Base-by-base conservation (phyloP, 2,888 invertebrate species). In the Pasiphila rectangulata region DNA sequence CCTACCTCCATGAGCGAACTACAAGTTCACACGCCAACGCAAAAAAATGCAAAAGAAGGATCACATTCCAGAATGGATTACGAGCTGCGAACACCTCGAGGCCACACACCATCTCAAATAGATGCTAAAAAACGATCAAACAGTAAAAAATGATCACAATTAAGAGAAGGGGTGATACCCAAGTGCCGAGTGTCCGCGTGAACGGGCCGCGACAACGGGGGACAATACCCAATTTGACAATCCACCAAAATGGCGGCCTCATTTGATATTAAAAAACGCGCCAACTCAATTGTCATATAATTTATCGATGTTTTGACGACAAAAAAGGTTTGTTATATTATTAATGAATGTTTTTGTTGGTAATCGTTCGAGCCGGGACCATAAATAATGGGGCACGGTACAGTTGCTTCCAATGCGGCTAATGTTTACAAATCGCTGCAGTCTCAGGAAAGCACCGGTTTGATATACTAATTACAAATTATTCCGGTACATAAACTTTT, bases 251-350 rank as follows among this genome's bases (percentile, higher is more conserved):
- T 80, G 83, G 80, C 79, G 68, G 78, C 66, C 83, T 85, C 84
- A 87, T 86, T 83, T 85, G 86, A 85, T 83, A 81, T 82, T 80
- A 72, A 79, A 83, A 83, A 82, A 80, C 77, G 84, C 84, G 83
- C 79, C 72, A 79, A 79, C 79, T 78, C 78, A 79, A 83, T 85
- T 84, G 83, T 81, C 72, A 64, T 60, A 69, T 85, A 83, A 86
- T 87, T 84, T 86, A 86, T 87, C 62, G 83, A 81, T 82, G 82
- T 84, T 82, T 72, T 79, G 74, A 75, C 75, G 69, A 70, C 72
- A 73, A 67, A 69, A 69, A 70, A 56, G 61, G 67, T 42, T 47
- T 39, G n/a, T 43, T 48, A 43, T 43, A 48, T 75, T 81, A 83
- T 82, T 86, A 85, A 85, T 85, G 80, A 79, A 75, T 68, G 71